phyloP scores from a whole-genome alignment of 2,888 invertebrate species.

The Chaetoderma sp. region DNA sequence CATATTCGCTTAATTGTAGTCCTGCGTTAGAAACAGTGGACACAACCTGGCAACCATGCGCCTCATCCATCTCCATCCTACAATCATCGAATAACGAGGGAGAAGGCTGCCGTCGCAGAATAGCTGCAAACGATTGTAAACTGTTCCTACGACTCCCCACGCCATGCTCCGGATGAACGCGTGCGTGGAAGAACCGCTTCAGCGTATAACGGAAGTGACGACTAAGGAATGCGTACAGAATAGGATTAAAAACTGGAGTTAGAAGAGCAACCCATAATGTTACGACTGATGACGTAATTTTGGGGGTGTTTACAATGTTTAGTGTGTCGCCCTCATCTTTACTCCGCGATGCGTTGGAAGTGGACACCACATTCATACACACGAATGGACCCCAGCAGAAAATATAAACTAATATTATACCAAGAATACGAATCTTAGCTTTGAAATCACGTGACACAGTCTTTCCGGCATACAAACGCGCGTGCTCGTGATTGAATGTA shows the following conservation, averaged over 20 bases:
- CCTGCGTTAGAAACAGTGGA: too few relatives aligned
- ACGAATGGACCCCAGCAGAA: slow-evolving; percentile 33
- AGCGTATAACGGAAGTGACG: slow-evolving; percentile 30
- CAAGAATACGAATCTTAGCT: slow-evolving; percentile 30
- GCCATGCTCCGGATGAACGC: neutral
- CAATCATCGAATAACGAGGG: neutral
- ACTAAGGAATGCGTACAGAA: slow-evolving; percentile 40
- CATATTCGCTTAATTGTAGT: neutral
- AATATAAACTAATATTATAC: slow-evolving; percentile 26
- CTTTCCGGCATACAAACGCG: neutral
- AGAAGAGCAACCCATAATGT: slow-evolving; percentile 26
- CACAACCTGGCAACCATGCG: too few relatives aligned
- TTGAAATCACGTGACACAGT: slow-evolving; percentile 23
- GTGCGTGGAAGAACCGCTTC: neutral
- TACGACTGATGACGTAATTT: too few relatives aligned
- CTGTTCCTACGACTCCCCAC: neutral
- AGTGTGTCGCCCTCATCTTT: neutral
- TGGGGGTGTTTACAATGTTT: neutral
- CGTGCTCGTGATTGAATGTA: slow-evolving; percentile 10
- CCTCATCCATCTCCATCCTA: too few relatives aligned
- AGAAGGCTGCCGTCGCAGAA: slow-evolving; percentile 1
- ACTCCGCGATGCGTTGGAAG: neutral
- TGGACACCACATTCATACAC: slow-evolving; percentile 1
- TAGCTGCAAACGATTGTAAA: slow-evolving; percentile 2
- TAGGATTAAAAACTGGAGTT: slow-evolving; percentile 35